Evolutionary conservation across 2,888 invertebrate species (phyloP).

Genomic region (Thymelicus lineola): DNA sequence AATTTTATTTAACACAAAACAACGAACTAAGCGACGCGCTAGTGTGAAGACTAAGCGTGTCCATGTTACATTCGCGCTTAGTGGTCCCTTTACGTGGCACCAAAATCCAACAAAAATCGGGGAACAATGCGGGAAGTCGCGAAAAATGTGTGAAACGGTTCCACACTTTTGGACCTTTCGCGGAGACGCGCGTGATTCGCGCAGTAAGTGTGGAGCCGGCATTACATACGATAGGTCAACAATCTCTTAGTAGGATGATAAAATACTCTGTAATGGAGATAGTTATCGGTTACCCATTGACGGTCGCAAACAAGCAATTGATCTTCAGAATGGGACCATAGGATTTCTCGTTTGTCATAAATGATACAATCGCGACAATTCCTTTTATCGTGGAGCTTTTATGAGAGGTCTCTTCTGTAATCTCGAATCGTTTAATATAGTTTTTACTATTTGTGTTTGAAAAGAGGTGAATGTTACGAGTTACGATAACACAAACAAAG

Average conservation of each 20-base stretch:
- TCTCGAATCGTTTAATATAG: conserved; percentile 4
- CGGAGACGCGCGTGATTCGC: too few relatives aligned
- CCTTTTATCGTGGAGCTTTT: conserved; percentile 19
- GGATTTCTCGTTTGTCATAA: conserved; percentile 32
- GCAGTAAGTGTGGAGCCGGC: too few relatives aligned
- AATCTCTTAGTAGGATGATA: conserved; percentile 23
- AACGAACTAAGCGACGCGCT: too few relatives aligned
- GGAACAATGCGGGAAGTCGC: too few relatives aligned
- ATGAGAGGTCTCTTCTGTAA: conserved; percentile 14
- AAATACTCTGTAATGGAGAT: conserved; percentile 29
- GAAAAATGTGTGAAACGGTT: too few relatives aligned
- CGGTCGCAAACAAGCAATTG: conserved; percentile 28
- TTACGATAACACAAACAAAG: not conserved
- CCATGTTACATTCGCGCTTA: too few relatives aligned
- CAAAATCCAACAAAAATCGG: too few relatives aligned
- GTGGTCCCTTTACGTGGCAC: too few relatives aligned
- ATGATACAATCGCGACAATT: conserved; percentile 23
- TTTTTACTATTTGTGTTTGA: not conserved
- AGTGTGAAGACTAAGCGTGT: too few relatives aligned
- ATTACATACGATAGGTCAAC: conserved; percentile 25
- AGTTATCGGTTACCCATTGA: conserved; percentile 26
- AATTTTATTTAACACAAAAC: too few relatives aligned
- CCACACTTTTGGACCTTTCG: too few relatives aligned
- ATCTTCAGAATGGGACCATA: conserved; percentile 23
- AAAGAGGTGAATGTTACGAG: not conserved